These are phyloP conservation scores for Macrosoma leucophasiata DNA, from an alignment of 2,888 invertebrate genomes.

Conservation along the genomic window DNA sequence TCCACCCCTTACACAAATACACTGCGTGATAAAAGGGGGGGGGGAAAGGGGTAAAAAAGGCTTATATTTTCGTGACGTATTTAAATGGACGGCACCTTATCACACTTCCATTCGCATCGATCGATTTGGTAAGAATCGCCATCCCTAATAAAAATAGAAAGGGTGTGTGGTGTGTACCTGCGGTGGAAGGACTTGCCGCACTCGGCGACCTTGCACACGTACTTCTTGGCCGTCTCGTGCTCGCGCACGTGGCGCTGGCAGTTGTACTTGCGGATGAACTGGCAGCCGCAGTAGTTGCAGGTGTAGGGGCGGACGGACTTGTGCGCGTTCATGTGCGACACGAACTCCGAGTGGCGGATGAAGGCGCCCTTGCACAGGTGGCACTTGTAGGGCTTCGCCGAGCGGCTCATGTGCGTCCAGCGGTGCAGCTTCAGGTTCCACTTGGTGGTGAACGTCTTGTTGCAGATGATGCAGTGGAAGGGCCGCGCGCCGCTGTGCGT, in stretches of 20 bases:
- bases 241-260: slow-evolving; percentile 88
- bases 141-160: too few relatives aligned
- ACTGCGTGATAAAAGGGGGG: too few relatives aligned
- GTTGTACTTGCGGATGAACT: slow-evolving; percentile 92
- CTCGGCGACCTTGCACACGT: slow-evolving; percentile 81
- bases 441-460: slow-evolving; percentile 90
- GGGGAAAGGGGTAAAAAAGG: too few relatives aligned
- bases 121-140: too few relatives aligned
- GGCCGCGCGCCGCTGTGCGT: slow-evolving; percentile 86
- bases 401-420: slow-evolving; percentile 91
- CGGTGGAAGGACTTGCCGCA: slow-evolving; percentile 91
- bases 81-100: too few relatives aligned
- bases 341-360: slow-evolving; percentile 85
- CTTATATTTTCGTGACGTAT: too few relatives aligned
- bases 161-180: too few relatives aligned
- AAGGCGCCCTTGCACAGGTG: slow-evolving; percentile 89
- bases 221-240: slow-evolving; percentile 87
- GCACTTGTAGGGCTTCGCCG: slow-evolving; percentile 90
- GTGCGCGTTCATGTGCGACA: slow-evolving; percentile 91
- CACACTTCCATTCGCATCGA: too few relatives aligned
- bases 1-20: too few relatives aligned
- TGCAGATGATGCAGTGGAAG: slow-evolving; percentile 88
- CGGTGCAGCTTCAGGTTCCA: slow-evolving; percentile 93
- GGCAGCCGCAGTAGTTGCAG: slow-evolving; percentile 92
- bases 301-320: slow-evolving; percentile 89